Percentiles rank a stretch among this genome's conserved stretches.
Conservation (phyloP, 2,888 invertebrate genomes). For the Capitulum mitella region DNA sequence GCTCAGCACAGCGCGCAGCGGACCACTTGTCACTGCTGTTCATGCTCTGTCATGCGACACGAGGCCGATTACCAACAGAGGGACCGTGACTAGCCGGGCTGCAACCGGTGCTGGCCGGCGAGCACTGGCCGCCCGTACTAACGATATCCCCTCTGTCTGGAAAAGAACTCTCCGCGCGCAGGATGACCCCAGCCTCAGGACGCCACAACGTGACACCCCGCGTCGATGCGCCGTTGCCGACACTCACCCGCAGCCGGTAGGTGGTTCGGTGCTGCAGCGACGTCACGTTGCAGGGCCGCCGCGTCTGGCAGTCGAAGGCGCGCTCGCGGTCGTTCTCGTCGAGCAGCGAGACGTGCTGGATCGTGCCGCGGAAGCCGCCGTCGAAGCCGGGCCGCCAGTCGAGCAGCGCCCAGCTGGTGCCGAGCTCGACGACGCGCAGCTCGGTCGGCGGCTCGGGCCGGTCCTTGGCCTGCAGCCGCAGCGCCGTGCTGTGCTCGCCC, state of each 20-base stretch:
- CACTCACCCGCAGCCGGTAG: slow-evolving; percentile 72
- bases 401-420: slow-evolving; percentile 70
- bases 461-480: slow-evolving; percentile 75
- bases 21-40: too few species aligned
- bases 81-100: too few species aligned
- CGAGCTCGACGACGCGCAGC: slow-evolving; percentile 62
- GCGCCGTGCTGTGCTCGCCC: slow-evolving; percentile 54
- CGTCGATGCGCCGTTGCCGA: not conserved
- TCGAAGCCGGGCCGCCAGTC: slow-evolving; percentile 86
- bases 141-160: too few species aligned
- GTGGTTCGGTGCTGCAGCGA: slow-evolving; percentile 76
- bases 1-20: too few species aligned
- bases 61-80: too few species aligned
- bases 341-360: slow-evolving; percentile 64
- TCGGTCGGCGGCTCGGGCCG: slow-evolving; percentile 74
- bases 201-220: not conserved
- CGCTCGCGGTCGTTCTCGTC: slow-evolving; percentile 32
- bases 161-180: too few species aligned
- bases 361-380: slow-evolving; percentile 76
- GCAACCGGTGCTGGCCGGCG: too few species aligned
- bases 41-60: too few species aligned
- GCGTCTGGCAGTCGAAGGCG: slow-evolving; percentile 62
- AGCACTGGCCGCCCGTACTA: too few species aligned
- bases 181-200: too few species aligned
- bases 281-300: slow-evolving; percentile 81